phyloP scores from a whole-genome alignment of 2,113 vertebrate species.

The Stomatorhinus ivindoensis region DNA sequence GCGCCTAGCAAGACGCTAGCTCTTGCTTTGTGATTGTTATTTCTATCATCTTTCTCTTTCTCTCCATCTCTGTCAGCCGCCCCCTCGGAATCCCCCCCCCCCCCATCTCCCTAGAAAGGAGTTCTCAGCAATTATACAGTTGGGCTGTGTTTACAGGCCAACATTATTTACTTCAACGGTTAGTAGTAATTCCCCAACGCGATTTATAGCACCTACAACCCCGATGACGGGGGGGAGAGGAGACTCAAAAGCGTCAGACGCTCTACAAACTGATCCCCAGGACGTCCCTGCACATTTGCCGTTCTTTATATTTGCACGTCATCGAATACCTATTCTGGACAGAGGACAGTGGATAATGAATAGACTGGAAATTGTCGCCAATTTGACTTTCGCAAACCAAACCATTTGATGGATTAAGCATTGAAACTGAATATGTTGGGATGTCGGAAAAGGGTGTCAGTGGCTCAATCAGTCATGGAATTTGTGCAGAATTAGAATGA shows the following conservation, averaged over 20 bases:
- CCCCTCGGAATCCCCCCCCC: neutral
- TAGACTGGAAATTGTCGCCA: neutral
- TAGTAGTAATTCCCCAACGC: slow-evolving; percentile 38
- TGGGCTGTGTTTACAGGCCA: slow-evolving; percentile 67
- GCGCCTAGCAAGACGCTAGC: neutral
- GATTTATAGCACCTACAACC: slow-evolving; percentile 11
- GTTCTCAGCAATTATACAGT: slow-evolving; percentile 67
- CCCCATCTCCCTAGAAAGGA: slow-evolving; percentile 48
- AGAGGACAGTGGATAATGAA: neutral
- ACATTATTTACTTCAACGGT: slow-evolving; percentile 70
- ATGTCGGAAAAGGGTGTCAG: neutral
- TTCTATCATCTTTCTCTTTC: neutral
- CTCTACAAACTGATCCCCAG: neutral
- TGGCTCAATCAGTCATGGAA: neutral
- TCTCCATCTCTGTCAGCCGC: slow-evolving; percentile 17
- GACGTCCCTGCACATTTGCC: neutral
- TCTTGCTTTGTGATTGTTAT: neutral
- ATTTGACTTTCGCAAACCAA: neutral
- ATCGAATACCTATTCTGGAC: neutral
- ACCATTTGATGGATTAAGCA: neutral
- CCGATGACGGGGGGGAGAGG: neutral
- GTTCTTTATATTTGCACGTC: neutral
- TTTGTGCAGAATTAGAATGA: neutral
- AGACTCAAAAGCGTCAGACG: neutral
- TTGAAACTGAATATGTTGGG: neutral